phyloP scores from a whole-genome alignment of 2,888 invertebrate genomes.

The Lasius platythorax region DNA sequence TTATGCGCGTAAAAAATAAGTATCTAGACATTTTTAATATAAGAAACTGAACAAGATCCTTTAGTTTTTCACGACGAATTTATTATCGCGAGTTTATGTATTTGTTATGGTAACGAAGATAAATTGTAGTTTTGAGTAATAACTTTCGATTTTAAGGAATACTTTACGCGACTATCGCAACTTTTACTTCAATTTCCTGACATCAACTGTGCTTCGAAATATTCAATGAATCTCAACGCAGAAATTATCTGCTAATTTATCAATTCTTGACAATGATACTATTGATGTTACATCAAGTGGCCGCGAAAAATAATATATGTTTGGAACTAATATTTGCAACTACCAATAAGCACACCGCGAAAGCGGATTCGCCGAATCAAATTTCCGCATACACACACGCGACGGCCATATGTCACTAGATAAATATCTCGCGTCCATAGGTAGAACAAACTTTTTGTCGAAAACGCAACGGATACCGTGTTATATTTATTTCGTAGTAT shows the following conservation, averaged over 20 bases:
- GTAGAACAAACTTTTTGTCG: constrained; percentile 28
- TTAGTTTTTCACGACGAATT: not conserved
- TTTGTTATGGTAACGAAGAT: not conserved
- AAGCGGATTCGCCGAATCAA: constrained; percentile 22
- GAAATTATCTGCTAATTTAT: constrained; percentile 28
- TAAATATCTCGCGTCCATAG: constrained; percentile 45
- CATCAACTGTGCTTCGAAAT: not conserved
- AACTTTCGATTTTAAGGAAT: constrained; percentile 4
- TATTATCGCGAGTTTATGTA: not conserved
- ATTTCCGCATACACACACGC: constrained; percentile 13
- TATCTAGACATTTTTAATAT: not conserved
- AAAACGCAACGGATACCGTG: constrained; percentile 11
- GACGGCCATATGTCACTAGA: constrained; percentile 32
- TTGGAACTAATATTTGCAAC: constrained; percentile 47
- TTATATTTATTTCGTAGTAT: constrained; percentile 38
- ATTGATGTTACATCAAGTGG: constrained; percentile 29
- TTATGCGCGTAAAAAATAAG: not conserved
- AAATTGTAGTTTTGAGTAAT: not conserved
- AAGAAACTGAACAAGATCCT: not conserved
- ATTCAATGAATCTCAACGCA: not conserved
- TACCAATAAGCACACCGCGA: constrained; percentile 29
- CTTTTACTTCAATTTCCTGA: not conserved
- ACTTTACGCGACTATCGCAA: not conserved
- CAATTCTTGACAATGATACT: constrained; percentile 16
- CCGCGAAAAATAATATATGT: constrained; percentile 46